Conservation (phyloP, 2,888 invertebrate species). For the Didymodactylos carnosus region DNA sequence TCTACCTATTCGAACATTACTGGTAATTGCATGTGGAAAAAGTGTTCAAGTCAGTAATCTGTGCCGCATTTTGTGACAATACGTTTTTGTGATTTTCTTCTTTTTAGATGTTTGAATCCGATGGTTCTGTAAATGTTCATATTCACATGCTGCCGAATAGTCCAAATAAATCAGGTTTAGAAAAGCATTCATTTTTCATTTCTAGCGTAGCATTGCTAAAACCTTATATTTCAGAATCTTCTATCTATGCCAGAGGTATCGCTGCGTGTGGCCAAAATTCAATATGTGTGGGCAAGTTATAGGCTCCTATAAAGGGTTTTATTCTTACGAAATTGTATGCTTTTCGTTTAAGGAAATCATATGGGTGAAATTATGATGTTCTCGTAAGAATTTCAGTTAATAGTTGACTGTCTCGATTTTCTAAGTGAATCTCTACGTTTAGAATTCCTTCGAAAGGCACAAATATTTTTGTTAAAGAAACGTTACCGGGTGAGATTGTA, state of each 20-base stretch:
- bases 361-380: neutral
- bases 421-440: too few species aligned
- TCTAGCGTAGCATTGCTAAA: too few species aligned
- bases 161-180: neutral
- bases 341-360: neutral
- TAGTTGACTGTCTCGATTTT: too few species aligned
- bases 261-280: neutral
- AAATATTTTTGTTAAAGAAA: neutral
- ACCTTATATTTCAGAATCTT: neutral
- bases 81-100: neutral
- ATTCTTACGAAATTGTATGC: neutral
- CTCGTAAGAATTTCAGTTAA: too few species aligned
- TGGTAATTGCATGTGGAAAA: neutral
- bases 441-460: neutral
- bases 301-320: neutral
- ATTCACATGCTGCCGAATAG: neutral
- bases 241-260: neutral
- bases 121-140: neutral
- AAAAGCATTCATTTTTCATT: neutral
- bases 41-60: neutral
- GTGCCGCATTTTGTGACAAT: too few species aligned
- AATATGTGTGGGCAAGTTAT: neutral
- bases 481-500: neutral
- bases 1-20: neutral
- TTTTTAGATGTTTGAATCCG: neutral